Percentiles rank a stretch among this genome's conserved stretches.
These are phyloP conservation scores for Metopolophium dirhodum DNA, from an alignment of 1,140 invertebrate species.

Conservation along the genomic window DNA sequence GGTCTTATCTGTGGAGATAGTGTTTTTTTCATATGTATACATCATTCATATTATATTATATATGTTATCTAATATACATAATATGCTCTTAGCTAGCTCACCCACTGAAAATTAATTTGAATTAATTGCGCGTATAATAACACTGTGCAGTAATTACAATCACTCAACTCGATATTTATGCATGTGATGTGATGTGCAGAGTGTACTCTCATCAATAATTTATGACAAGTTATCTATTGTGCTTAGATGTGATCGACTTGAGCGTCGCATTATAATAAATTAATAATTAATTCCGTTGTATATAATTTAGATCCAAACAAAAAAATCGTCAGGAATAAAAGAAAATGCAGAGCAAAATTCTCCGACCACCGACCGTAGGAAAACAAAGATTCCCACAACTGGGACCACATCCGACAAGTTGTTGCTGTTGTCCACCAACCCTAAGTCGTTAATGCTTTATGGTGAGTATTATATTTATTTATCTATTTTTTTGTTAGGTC, in stretches of 20 bases:
- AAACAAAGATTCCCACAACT: not conserved
- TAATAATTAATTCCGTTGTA: not conserved
- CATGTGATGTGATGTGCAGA: not conserved
- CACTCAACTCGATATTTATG: not conserved
- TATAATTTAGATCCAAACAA: not conserved
- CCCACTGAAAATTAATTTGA: not conserved
- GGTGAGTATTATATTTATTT: conserved; percentile 9
- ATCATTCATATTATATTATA: too few relatives aligned
- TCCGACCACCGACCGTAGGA: not conserved
- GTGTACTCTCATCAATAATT: not conserved
- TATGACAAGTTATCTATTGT: not conserved
- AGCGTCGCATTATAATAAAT: not conserved
- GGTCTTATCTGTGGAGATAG: too few relatives aligned
- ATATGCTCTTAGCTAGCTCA: not conserved
- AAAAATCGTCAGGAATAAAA: not conserved
- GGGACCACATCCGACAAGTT: not conserved
- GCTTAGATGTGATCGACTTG: not conserved
- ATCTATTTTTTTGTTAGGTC: not conserved
- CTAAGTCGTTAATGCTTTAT: conserved; percentile 25
- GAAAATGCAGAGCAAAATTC: not conserved
- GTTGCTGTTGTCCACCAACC: not conserved
- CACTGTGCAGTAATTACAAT: not conserved
- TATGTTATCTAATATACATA: not conserved
- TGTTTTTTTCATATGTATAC: too few relatives aligned
- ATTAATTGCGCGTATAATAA: not conserved